phyloP scores from a whole-genome alignment of 2,113 vertebrate genomes.

The Cyanoramphus novaezelandiae region DNA sequence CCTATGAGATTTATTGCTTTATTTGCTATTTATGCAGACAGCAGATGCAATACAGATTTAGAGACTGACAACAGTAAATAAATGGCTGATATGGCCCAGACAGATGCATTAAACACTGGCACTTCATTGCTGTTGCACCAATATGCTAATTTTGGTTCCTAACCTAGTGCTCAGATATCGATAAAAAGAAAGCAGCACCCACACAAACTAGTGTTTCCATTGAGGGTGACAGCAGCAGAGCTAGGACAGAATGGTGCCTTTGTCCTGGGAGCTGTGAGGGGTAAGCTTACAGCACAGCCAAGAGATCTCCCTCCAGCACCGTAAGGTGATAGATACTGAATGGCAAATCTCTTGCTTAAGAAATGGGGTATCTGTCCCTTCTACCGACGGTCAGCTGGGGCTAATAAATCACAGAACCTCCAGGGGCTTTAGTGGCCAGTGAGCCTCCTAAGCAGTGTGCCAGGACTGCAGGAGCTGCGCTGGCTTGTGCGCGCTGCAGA shows the following conservation, averaged over 20 bases:
- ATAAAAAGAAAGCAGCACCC: not conserved
- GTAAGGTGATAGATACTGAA: accelerated
- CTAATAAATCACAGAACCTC: not conserved
- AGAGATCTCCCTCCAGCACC: not conserved
- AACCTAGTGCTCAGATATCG: not conserved
- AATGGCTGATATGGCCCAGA: not conserved
- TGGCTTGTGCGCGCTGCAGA: not conserved
- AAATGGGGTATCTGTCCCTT: not conserved
- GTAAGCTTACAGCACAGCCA: accelerated
- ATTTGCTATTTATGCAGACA: conserved; percentile 19
- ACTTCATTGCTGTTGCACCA: not conserved
- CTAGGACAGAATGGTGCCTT: not conserved
- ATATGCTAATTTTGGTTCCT: not conserved
- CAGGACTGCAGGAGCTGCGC: not conserved
- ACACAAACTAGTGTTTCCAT: accelerated
- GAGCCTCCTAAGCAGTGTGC: not conserved
- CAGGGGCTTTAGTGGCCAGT: not conserved
- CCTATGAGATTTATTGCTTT: not conserved
- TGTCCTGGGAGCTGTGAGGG: not conserved
- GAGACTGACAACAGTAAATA: not conserved
- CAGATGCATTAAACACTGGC: not conserved
- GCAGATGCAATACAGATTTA: conserved; percentile 8
- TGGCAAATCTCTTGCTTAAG: not conserved
- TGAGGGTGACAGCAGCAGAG: not conserved
- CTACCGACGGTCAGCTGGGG: too few relatives aligned